Conservation (phyloP, 1,140 invertebrate species). For the Alviniconcha marisindica region DNA sequence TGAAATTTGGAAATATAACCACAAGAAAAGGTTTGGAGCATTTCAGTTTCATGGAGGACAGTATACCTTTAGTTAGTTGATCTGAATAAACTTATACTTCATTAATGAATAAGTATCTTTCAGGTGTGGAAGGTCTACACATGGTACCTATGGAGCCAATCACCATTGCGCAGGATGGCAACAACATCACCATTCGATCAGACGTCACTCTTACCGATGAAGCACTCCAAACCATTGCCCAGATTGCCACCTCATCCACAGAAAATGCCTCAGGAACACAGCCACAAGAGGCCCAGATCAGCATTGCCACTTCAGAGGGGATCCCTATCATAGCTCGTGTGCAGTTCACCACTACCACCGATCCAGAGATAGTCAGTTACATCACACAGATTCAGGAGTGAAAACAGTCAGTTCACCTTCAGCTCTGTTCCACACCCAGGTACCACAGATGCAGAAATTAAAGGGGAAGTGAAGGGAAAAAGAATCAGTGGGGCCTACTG, state of each 20-base stretch:
- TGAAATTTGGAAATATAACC: too few species aligned
- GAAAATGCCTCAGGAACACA: neutral
- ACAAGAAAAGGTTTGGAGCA: too few species aligned
- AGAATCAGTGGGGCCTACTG: too few species aligned
- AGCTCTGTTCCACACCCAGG: too few species aligned
- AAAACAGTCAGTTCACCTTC: too few species aligned
- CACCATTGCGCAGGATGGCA: slow-evolving; percentile 32
- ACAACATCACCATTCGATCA: slow-evolving; percentile 40
- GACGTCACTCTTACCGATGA: slow-evolving; percentile 45
- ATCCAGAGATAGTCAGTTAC: slow-evolving; percentile 6
- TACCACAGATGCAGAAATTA: too few species aligned
- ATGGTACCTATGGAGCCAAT: slow-evolving; percentile 20
- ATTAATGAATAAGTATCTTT: too few species aligned
- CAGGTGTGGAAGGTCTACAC: neutral
- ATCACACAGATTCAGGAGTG: slow-evolving; percentile 9
- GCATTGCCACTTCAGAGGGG: slow-evolving; percentile 35
- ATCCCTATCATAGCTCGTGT: slow-evolving; percentile 45
- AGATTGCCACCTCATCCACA: slow-evolving; percentile 35
- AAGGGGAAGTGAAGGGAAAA: too few species aligned
- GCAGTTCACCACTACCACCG: slow-evolving; percentile 43
- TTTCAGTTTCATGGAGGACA: too few species aligned
- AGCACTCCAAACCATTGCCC: slow-evolving; percentile 46
- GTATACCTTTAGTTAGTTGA: too few species aligned
- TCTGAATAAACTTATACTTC: too few species aligned
- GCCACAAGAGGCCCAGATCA: slow-evolving; percentile 39